Conservation (phyloP, 1,140 invertebrate species). For the Caenorhabditis tropicalis region DNA sequence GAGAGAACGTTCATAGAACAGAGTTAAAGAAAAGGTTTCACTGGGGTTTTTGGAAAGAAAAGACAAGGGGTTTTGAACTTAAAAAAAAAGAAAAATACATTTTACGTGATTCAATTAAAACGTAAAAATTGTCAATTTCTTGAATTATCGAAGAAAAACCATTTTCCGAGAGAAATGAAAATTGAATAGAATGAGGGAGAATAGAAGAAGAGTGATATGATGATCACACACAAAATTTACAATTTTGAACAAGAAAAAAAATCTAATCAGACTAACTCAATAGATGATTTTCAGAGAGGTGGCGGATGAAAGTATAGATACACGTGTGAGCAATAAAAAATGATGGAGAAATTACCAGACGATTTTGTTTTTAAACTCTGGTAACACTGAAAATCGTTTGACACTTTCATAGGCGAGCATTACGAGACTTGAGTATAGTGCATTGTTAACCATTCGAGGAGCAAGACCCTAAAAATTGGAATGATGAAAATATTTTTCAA, state of each 20-base stretch:
- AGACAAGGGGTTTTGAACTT: no score
- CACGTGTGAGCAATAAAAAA: constrained; percentile 24
- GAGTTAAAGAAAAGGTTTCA: background rate
- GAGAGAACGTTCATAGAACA: background rate
- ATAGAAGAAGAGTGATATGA: constrained; percentile 10
- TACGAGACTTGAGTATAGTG: constrained; percentile 65
- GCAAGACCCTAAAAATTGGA: constrained; percentile 60
- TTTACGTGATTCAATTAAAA: background rate
- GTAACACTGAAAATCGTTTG: constrained; percentile 66
- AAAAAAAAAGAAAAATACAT: no score
- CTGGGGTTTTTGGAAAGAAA: no score
- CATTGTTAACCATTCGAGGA: constrained; percentile 67
- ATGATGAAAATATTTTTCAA: no score
- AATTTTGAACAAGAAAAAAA: background rate
- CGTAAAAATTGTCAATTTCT: no score
- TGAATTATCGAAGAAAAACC: no score
- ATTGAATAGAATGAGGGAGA: no score
- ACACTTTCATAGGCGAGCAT: constrained; percentile 71
- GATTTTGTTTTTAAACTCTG: constrained; percentile 63
- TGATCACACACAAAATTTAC: constrained; percentile 9
- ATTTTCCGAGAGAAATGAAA: no score
- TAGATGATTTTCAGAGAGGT: background rate
- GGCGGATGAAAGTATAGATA: background rate
- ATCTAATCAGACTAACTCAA: background rate
- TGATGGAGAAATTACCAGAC: constrained; percentile 55